Evolutionary conservation across 2,888 invertebrate genomes (phyloP).

Genomic region (Scotopteryx bipunctaria): DNA sequence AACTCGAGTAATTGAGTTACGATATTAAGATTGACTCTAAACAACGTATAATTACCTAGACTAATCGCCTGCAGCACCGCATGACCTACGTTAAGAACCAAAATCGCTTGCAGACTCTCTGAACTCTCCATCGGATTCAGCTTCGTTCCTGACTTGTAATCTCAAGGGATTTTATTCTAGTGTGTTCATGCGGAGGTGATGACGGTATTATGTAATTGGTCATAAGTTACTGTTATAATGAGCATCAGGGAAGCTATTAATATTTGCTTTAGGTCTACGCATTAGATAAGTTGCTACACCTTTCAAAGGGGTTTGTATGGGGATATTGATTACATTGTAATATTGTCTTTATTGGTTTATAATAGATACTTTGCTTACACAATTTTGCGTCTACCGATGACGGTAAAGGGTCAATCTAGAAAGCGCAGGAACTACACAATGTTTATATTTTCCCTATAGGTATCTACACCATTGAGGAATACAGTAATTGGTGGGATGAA

Average conservation of each 20-base stretch:
- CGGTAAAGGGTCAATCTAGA: too few species aligned
- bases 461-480: too few species aligned
- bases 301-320: slow-evolving; percentile 11
- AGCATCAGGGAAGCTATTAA: slow-evolving; percentile 47
- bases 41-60: slow-evolving; percentile 53
- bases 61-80: slow-evolving; percentile 2
- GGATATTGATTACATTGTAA: slow-evolving; percentile 22
- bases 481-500: too few species aligned
- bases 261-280: slow-evolving; percentile 35
- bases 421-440: too few species aligned
- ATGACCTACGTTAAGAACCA: neutral
- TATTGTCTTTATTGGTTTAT: slow-evolving; percentile 9
- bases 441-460: too few species aligned
- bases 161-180: neutral
- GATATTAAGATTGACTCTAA: slow-evolving; percentile 56
- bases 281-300: slow-evolving; percentile 30
- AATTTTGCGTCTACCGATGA: too few species aligned
- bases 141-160: neutral
- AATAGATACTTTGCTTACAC: slow-evolving; percentile 3
- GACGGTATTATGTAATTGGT: slow-evolving; percentile 43
- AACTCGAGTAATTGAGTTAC: slow-evolving; percentile 62
- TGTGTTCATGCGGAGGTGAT: neutral
- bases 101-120: neutral
- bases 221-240: slow-evolving; percentile 47
- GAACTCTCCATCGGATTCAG: neutral